Evolutionary conservation across 2,888 invertebrate genomes (phyloP).

Genomic region (Mythimna pallens): DNA sequence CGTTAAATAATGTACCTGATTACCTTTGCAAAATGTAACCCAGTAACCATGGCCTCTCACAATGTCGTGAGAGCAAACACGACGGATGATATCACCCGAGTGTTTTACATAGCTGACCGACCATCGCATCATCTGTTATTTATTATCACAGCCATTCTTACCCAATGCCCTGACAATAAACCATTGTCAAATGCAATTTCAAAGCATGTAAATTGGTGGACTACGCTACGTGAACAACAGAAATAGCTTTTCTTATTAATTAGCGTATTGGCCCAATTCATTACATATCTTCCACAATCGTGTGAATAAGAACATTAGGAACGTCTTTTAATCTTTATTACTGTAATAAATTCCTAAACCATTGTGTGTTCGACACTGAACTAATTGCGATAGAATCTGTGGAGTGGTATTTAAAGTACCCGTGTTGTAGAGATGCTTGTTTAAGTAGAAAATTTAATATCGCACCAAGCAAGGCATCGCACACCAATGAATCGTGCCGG

Average conservation of each 20-base stretch:
- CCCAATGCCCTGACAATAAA: constrained; percentile 57
- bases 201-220: constrained; percentile 55
- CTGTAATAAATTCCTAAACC: constrained; percentile 44
- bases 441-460: constrained; percentile 65
- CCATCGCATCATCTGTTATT: constrained; percentile 73
- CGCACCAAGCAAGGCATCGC: constrained; percentile 61
- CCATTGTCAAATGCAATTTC: constrained; percentile 57
- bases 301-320: constrained; percentile 52
- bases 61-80: constrained; percentile 68
- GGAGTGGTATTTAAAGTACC: constrained; percentile 33
- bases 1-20: constrained; percentile 66
- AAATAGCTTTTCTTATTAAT: constrained; percentile 56
- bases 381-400: constrained; percentile 44
- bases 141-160: constrained; percentile 57
- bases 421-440: constrained; percentile 41
- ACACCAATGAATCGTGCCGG: constrained; percentile 72
- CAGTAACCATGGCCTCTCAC: constrained; percentile 70
- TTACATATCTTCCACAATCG: constrained; percentile 40
- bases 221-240: constrained; percentile 38
- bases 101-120: constrained; percentile 67
- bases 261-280: constrained; percentile 58
- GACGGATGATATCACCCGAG: constrained; percentile 78
- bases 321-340: constrained; percentile 50
- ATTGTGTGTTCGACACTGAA: constrained; percentile 49
- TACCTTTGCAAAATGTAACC: constrained; percentile 73